Evolutionary conservation across 2,113 vertebrate genomes (phyloP), one percentile per base, ranked within the genome.

Genomic region (Glaucomys volans): DNA sequence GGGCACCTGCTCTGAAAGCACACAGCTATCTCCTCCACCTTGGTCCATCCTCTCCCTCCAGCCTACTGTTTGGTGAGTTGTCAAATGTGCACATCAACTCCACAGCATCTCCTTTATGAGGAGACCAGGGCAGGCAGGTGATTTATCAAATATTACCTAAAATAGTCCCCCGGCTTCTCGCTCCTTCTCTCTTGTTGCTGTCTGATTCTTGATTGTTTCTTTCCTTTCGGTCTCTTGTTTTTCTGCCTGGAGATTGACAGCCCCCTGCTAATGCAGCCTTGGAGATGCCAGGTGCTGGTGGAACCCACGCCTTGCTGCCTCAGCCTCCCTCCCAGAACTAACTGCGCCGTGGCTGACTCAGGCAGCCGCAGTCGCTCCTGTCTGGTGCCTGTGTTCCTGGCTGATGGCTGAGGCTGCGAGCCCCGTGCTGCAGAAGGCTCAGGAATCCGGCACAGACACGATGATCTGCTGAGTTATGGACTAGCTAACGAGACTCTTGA

Each of bases 211-310:
- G 80, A 97, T 96, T 77, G 87, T 97, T 97, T 97, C 77, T 95
- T 97, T 91, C 64, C 18, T 89, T 93, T 90, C 96, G 92, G 42
- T 50, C 40, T 47, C 62, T 84, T 94, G 90, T 90, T 95, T 97
- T 96, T 69, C 93, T 75, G 26, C 69, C 80, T 32, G 40, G 75
- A 97, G 98, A 98, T 66, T 98, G 98, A 98, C 98, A 98, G 94
- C 85, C 96, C 74, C 84, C 94, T 96, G 95, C 93, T 94, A 96
- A 96, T 37, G 64, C 79, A 95, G 95, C 91, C 90, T 97, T 96
- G 79, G 96, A 13, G 52, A 28, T 92, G 59, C 92, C 95, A 97
- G 97, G 74, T 28, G 40, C 75, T 92, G 92, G 80, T 57, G 95
- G 74, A 87, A 83, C 42, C 0, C 7, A 79, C 71, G 64, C 92